phyloP scores from a whole-genome alignment of 2,888 invertebrate species.

The Merodon equestris region DNA sequence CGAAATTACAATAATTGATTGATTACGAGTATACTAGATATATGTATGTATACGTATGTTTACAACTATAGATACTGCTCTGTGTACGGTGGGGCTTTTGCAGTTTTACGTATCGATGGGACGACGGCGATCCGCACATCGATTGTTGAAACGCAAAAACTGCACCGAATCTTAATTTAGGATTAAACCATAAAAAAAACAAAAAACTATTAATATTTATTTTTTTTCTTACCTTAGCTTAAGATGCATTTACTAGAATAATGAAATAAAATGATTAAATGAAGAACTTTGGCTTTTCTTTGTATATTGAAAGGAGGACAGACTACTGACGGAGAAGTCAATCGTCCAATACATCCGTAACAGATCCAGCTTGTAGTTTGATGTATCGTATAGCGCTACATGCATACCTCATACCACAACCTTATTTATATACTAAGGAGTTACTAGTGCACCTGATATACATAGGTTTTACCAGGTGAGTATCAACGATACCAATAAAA shows the following conservation, averaged over 20 bases:
- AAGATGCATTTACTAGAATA: constrained; percentile 78
- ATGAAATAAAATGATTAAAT: constrained; percentile 71
- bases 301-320: constrained; percentile 5
- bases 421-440: too few relatives aligned
- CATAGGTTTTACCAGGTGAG: too few relatives aligned
- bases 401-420: too few relatives aligned
- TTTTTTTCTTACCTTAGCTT: constrained; percentile 72
- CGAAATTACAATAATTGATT: constrained; percentile 26
- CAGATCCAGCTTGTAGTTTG: too few relatives aligned
- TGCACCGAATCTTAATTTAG: constrained; percentile 42
- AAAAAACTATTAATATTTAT: constrained; percentile 70
- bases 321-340: neutral
- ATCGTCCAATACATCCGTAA: too few relatives aligned
- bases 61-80: constrained; percentile 30
- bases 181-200: constrained; percentile 13
- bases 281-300: too few relatives aligned
- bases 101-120: neutral
- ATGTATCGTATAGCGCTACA: too few relatives aligned
- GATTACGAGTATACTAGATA: constrained; percentile 13
- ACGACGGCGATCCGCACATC: neutral
- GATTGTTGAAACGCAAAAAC: constrained; percentile 33
- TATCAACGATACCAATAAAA: too few relatives aligned
- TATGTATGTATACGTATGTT: constrained; percentile 28
- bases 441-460: too few relatives aligned
- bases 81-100: constrained; percentile 44